phyloP scores from a whole-genome alignment of 1,140 invertebrate species.

The Onthophagus taurus region DNA sequence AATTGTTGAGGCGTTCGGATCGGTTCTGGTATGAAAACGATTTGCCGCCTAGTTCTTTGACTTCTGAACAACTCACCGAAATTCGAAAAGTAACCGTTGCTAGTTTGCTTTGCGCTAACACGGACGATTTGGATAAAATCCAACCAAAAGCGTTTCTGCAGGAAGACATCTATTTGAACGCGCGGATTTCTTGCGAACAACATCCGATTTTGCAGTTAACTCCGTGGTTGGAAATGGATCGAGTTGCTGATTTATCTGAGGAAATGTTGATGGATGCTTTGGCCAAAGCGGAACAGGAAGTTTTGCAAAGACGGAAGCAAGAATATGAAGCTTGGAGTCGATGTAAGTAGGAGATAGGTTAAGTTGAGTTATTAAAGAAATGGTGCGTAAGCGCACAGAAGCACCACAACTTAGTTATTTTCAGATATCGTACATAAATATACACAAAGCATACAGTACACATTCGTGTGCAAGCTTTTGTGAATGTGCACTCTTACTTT shows the following conservation, averaged over 20 bases:
- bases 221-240: slow-evolving; percentile 52
- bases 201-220: slow-evolving; percentile 53
- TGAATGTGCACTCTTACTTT: no score
- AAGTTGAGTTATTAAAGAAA: no score
- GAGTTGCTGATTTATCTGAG: slow-evolving; percentile 39
- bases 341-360: slow-evolving; percentile 47
- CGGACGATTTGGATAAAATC: slow-evolving; percentile 51
- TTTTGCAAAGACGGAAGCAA: slow-evolving; percentile 58
- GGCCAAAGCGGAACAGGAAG: slow-evolving; percentile 62
- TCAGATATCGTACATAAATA: no score
- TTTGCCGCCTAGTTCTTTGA: slow-evolving; percentile 78
- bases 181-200: slow-evolving; percentile 65
- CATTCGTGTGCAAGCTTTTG: no score
- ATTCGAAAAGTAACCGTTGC: slow-evolving; percentile 76
- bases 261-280: slow-evolving; percentile 54
- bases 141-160: slow-evolving; percentile 81
- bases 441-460: no score
- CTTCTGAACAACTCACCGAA: slow-evolving; percentile 71
- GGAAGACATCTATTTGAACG: slow-evolving; percentile 81
- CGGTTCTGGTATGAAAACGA: slow-evolving; percentile 96
- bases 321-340: slow-evolving; percentile 67
- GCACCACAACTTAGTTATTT: no score
- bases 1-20: slow-evolving; percentile 68
- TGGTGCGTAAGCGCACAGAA: no score
- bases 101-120: slow-evolving; percentile 76